phyloP scores from a whole-genome alignment of 2,888 invertebrate genomes.

The Ferdinandea cuprea region DNA sequence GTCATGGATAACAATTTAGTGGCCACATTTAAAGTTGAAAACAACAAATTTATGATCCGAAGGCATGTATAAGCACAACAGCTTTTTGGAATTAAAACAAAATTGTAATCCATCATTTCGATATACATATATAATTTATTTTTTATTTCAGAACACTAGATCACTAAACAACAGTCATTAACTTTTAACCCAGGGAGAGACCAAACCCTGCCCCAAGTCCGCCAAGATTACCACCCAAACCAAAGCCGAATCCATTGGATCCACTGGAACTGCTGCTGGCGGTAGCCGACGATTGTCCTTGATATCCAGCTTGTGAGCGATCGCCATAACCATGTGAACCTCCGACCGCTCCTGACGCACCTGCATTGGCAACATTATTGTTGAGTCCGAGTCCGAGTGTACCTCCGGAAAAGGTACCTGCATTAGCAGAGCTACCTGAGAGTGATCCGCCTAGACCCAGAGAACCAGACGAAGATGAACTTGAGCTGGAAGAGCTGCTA shows the following conservation, averaged over 20 bases:
- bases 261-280: background rate
- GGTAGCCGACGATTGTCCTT: constrained; percentile 1
- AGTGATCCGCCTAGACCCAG: too few relatives aligned
- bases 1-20: constrained; percentile 28
- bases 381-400: too few relatives aligned
- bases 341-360: constrained; percentile 10
- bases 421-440: too few relatives aligned
- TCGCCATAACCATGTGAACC: background rate
- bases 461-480: too few relatives aligned
- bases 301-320: background rate
- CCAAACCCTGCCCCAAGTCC: constrained; percentile 22
- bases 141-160: background rate
- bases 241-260: background rate
- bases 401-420: too few relatives aligned
- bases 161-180: background rate
- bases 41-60: constrained; percentile 3
- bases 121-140: too few relatives aligned
- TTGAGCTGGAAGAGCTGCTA: too few relatives aligned
- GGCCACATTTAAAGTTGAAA: constrained; percentile 33
- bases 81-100: background rate
- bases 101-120: too few relatives aligned
- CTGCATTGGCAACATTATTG: constrained; percentile 19
- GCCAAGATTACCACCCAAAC: background rate
- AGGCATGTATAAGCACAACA: background rate
- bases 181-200: constrained; percentile 6